Evolutionary conservation across 1,140 invertebrate genomes (phyloP).

Genomic region (Rhagoletis pomonella): DNA sequence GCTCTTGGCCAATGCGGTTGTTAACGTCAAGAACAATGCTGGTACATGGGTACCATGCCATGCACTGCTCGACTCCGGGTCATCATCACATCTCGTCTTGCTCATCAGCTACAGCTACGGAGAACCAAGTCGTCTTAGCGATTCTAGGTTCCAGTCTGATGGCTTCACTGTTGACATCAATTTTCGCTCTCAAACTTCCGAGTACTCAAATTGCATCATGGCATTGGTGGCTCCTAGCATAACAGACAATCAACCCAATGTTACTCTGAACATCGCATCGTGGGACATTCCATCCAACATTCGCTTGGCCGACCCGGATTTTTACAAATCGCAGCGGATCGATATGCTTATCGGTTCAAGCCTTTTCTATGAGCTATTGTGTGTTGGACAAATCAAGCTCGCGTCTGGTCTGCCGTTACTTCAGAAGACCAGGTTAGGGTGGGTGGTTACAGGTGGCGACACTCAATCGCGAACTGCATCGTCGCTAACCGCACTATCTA

Average conservation of each 20-base stretch:
- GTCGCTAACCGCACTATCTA: neutral
- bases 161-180: neutral
- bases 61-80: neutral
- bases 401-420: neutral
- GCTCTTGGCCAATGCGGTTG: neutral
- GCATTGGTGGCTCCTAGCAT: conserved; percentile 4
- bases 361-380: neutral
- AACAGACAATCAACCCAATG: conserved; percentile 16
- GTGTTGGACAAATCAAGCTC: conserved; percentile 8
- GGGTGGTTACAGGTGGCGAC: neutral
- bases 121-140: neutral
- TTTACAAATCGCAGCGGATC: neutral
- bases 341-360: neutral
- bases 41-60: conserved; percentile 3
- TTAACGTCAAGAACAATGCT: neutral
- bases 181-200: neutral
- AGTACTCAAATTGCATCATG: neutral
- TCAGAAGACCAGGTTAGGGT: neutral
- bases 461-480: neutral
- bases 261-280: neutral
- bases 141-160: neutral
- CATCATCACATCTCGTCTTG: conserved; percentile 14
- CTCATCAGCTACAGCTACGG: neutral
- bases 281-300: conserved; percentile 5
- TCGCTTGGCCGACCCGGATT: neutral